phyloP scores from a whole-genome alignment of 2,113 vertebrate species.

The Nanorana parkeri region DNA sequence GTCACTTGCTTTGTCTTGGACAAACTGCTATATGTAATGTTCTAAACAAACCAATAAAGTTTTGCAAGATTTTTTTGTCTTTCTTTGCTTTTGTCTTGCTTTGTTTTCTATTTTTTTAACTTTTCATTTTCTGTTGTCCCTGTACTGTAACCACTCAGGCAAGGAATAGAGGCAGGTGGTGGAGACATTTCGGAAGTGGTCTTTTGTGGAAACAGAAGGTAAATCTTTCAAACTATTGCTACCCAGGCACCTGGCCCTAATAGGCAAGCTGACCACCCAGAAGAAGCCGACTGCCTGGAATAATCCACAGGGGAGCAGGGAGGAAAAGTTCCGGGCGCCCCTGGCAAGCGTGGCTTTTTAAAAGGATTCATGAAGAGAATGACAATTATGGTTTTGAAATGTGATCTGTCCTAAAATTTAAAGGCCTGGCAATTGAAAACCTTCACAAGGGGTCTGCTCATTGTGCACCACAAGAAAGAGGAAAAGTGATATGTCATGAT shows the following conservation, averaged over 20 bases:
- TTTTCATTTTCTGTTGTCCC: not conserved
- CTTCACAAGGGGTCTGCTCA: slow-evolving; percentile 12
- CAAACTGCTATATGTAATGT: not conserved
- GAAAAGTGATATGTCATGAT: not conserved
- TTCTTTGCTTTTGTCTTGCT: not conserved
- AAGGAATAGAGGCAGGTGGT: slow-evolving; percentile 35
- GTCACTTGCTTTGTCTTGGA: too few species aligned
- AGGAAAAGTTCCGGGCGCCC: slow-evolving; percentile 45
- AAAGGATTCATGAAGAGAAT: slow-evolving; percentile 50
- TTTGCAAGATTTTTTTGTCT: not conserved
- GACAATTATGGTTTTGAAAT: slow-evolving; percentile 56
- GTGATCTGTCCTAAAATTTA: slow-evolving; percentile 51
- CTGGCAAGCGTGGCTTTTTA: slow-evolving; percentile 40
- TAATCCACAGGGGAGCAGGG: slow-evolving; percentile 47
- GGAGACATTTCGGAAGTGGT: slow-evolving; percentile 7
- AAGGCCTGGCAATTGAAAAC: slow-evolving; percentile 44
- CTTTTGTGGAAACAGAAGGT: slow-evolving; percentile 45
- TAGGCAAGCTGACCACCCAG: slow-evolving; percentile 54
- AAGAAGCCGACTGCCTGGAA: slow-evolving; percentile 52
- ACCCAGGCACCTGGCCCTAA: slow-evolving; percentile 55
- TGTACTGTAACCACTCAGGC: slow-evolving; percentile 7
- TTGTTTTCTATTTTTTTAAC: not conserved
- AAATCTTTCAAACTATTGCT: slow-evolving; percentile 53
- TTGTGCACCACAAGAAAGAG: not conserved
- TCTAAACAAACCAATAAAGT: not conserved